Evolutionary conservation across 1,140 invertebrate genomes (phyloP).

Genomic region (Sinella curviseta): DNA sequence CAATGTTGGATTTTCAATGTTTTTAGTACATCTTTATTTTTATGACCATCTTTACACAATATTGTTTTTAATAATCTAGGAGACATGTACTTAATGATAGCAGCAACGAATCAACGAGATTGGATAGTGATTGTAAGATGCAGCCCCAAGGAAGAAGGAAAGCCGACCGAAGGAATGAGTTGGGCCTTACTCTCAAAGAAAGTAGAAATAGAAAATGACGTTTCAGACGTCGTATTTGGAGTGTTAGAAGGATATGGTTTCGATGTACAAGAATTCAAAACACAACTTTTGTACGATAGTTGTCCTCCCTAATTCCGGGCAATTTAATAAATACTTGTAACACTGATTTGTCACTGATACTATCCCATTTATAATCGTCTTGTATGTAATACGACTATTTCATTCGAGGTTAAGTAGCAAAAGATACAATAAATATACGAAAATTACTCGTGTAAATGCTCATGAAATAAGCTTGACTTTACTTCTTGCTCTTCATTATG

Average conservation of each 20-base stretch:
- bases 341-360: too few species aligned
- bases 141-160: neutral
- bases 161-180: constrained; percentile 27
- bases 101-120: constrained; percentile 23
- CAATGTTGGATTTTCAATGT: neutral
- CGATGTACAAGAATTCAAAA: constrained; percentile 16
- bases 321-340: too few species aligned
- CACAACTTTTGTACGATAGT: constrained; percentile 6
- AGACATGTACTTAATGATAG: constrained; percentile 28
- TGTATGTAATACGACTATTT: too few species aligned
- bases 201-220: constrained; percentile 7
- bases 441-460: too few species aligned
- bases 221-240: constrained; percentile 22
- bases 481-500: too few species aligned
- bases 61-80: constrained; percentile 7
- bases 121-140: constrained; percentile 29
- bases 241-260: constrained; percentile 34
- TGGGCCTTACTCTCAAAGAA: constrained; percentile 35
- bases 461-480: too few species aligned
- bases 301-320: too few species aligned
- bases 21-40: neutral
- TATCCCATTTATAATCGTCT: too few species aligned
- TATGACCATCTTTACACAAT: neutral
- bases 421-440: too few species aligned
- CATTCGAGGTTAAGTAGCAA: too few species aligned